Evolutionary conservation across 1,140 invertebrate genomes (phyloP).

Genomic region (Ips nitidus): DNA sequence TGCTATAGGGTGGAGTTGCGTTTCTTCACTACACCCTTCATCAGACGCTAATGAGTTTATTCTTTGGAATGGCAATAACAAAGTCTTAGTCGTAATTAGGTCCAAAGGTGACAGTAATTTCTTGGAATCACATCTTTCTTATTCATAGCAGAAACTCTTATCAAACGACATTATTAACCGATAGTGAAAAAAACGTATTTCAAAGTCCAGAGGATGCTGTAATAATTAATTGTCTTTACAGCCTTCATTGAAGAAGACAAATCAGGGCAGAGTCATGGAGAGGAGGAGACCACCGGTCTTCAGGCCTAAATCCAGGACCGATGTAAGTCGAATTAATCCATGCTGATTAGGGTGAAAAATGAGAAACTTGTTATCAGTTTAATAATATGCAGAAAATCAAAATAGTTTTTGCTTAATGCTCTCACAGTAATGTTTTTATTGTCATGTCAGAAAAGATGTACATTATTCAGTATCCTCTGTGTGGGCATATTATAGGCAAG

Average conservation of each 20-base stretch:
- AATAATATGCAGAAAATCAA: no score
- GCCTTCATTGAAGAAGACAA: slow-evolving; percentile 45
- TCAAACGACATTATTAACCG: not conserved
- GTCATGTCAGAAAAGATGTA: no score
- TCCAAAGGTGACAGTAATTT: slow-evolving; percentile 17
- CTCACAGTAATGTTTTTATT: no score
- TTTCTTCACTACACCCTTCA: no score
- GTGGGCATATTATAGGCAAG: no score
- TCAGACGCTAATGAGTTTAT: no score
- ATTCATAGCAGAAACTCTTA: not conserved
- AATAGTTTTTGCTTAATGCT: no score
- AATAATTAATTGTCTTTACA: slow-evolving; percentile 32
- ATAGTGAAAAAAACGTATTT: not conserved
- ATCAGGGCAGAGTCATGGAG: slow-evolving; percentile 45
- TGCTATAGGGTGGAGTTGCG: no score
- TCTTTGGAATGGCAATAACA: no score
- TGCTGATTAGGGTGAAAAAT: not conserved
- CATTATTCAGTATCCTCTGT: no score
- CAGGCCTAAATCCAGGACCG: slow-evolving; percentile 48
- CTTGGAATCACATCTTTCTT: slow-evolving; percentile 1
- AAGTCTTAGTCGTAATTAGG: not conserved
- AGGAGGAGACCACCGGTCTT: slow-evolving; percentile 43
- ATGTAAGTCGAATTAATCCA: slow-evolving; percentile 39
- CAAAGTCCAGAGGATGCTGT: not conserved
- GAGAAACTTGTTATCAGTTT: not conserved